A percentile compares a stretch with the other conserved stretches of the same genome.
These are phyloP conservation scores for Dinoponera quadriceps DNA, from an alignment of 1,140 invertebrate genomes.

Conservation along the genomic window DNA sequence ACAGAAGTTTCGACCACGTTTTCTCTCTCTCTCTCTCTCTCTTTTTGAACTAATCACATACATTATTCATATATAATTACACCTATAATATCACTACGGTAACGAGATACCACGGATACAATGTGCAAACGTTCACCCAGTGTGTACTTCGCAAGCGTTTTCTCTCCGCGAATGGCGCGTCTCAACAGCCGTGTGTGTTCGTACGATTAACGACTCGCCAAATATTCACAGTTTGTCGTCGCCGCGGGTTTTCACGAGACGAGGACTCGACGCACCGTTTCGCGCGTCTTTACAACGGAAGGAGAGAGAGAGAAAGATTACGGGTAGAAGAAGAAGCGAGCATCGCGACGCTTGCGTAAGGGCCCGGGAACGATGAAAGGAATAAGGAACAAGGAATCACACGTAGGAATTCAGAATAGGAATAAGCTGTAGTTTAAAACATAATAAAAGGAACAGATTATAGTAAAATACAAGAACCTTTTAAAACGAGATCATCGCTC, in stretches of 20 bases:
- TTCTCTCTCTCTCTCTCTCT: neutral
- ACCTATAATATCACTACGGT: neutral
- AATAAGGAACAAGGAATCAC: no score
- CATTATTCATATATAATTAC: neutral
- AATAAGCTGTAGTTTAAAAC: no score
- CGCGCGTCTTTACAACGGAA: neutral
- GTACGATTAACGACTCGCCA: neutral
- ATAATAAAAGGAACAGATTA: no score
- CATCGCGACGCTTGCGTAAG: conserved; percentile 36
- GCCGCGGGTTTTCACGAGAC: conserved; percentile 5
- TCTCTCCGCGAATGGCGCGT: neutral
- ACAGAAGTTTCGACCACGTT: neutral
- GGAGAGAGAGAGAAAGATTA: no score
- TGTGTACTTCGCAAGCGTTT: neutral
- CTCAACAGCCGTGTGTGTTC: neutral
- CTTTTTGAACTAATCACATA: neutral
- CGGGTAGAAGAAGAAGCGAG: no score
- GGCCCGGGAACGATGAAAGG: no score
- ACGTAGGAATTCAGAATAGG: no score
- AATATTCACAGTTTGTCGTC: neutral
- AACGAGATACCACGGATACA: neutral
- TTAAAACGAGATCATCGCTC: no score
- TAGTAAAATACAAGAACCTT: no score
- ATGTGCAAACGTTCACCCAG: neutral
- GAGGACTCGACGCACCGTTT: neutral